phyloP scores from a whole-genome alignment of 1,140 invertebrate species.

The Dolichoris vasculosae region DNA sequence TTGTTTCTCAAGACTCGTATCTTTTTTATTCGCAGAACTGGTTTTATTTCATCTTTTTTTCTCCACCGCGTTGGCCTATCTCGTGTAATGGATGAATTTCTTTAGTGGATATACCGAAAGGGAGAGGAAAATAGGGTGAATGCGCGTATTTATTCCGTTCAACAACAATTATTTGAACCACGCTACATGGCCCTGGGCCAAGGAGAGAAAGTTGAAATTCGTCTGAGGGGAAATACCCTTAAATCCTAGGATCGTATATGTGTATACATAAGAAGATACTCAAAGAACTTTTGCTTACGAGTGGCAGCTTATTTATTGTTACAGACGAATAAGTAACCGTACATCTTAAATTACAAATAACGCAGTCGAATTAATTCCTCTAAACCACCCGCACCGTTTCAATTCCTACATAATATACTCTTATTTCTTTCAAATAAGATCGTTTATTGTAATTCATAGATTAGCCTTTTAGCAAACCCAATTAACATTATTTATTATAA shows the following conservation, averaged over 20 bases:
- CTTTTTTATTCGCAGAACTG: background rate
- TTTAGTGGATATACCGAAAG: background rate
- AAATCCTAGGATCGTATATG: conserved; percentile 6
- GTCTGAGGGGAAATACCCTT: conserved; percentile 32
- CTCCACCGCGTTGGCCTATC: background rate
- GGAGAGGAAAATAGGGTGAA: background rate
- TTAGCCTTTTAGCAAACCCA: background rate
- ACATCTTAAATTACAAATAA: conserved; percentile 36
- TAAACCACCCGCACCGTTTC: conserved; percentile 4
- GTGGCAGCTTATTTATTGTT: conserved; percentile 36
- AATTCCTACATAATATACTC: background rate
- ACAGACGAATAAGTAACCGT: background rate
- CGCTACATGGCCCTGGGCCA: conserved; percentile 40
- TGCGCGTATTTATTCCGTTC: conserved; percentile 33
- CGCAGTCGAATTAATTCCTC: conserved; percentile 41
- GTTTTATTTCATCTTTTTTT: background rate
- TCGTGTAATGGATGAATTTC: conserved; percentile 47
- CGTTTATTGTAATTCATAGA: background rate
- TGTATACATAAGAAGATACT: background rate
- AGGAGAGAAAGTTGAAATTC: conserved; percentile 34
- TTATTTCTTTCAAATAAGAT: background rate
- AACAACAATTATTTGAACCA: conserved; percentile 48
- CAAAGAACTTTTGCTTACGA: background rate
- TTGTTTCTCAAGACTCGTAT: conserved; percentile 2
- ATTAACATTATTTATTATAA: background rate